Percentiles rank a stretch among this genome's conserved stretches.
Evolutionary conservation across 64 coral and sea anemone species (phyloP).

Genomic region (Stichodactyla mertensii): DNA sequence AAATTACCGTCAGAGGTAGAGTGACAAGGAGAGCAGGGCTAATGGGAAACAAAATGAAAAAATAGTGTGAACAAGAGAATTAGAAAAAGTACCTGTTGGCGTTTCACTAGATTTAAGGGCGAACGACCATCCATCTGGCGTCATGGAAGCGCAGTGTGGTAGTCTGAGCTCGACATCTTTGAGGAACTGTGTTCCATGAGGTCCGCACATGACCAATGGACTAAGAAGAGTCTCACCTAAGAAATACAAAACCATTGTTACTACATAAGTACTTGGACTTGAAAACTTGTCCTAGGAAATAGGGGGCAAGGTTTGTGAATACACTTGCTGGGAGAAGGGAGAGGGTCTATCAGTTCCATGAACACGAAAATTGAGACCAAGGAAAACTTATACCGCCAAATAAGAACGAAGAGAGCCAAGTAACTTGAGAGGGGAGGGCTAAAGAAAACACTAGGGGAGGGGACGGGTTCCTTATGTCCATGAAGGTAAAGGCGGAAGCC

Average conservation of each 20-base stretch:
- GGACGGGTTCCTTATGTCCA: too few relatives aligned
- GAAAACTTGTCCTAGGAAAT: too few relatives aligned
- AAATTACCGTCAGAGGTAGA: background rate
- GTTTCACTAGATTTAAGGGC: conserved; percentile 94
- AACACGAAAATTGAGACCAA: too few relatives aligned
- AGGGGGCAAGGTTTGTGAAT: too few relatives aligned
- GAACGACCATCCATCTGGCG: conserved; percentile 98
- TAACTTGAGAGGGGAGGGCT: too few relatives aligned
- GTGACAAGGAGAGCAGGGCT: background rate
- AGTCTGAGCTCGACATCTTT: conserved; percentile 87
- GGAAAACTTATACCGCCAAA: too few relatives aligned
- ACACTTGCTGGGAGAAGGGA: too few relatives aligned
- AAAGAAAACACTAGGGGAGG: too few relatives aligned
- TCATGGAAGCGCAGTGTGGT: conserved; percentile 94
- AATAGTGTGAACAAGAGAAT: background rate
- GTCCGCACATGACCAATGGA: conserved; percentile 97
- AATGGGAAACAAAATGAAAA: too few relatives aligned
- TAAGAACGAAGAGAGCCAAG: too few relatives aligned
- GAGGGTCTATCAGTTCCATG: too few relatives aligned
- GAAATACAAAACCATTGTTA: conserved; percentile 3
- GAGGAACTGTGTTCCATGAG: conserved; percentile 92
- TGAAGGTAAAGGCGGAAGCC: too few relatives aligned
- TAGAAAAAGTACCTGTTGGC: conserved; percentile 44
- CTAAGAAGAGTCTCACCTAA: conserved; percentile 93
- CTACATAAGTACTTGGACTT: background rate